Evolutionary conservation across 1,140 invertebrate species (phyloP), one percentile per base, ranked within the genome.

Genomic region (Pachypeltis micranthus): DNA sequence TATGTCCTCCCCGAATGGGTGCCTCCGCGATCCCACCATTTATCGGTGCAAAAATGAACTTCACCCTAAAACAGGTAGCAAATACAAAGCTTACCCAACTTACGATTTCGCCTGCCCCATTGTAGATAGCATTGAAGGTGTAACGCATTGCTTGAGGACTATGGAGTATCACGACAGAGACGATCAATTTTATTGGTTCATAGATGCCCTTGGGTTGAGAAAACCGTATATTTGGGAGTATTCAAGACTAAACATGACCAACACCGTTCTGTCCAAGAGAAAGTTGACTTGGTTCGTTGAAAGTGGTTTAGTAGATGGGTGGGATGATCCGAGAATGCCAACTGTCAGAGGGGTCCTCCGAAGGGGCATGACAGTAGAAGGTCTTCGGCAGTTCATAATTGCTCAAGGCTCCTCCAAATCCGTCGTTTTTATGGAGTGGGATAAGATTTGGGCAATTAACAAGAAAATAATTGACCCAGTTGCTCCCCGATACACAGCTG

Each of bases 71-170:
- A 98, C 95, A 47, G 93, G 93, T 61, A 83, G 79, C 25, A 94
- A 96, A 79, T 99, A 98, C 77, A 98, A 97, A 92, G 95, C 96
- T 2, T 99, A 99, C 78, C 97, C 97, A 26, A 99, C 96, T 0
- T 99, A 99, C 72, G 97, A 99, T 78, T 99, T 99, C 80, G 95
- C 96, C 1, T 99, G 97, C 76, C 97, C 97, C 2, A 97, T 99
- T 71, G 96, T 99, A 1, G 97, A 99, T 76, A 87, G 91, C 56
- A 80, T 98, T 55, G 97, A 99, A 79, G 88, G 88, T 62, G 94
- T 99, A 3, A 99, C 96, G 0, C 97, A 99, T 74, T 92, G 94
- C 2, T 76, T 99, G 34, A 81, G 97, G 64, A 99, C 97, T 0
- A 98, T 94, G 72, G 97, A 99, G 77, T 99, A 99, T 75, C 92